phyloP scores from a whole-genome alignment of 2,113 vertebrate genomes.

The Echinops telfairi region DNA sequence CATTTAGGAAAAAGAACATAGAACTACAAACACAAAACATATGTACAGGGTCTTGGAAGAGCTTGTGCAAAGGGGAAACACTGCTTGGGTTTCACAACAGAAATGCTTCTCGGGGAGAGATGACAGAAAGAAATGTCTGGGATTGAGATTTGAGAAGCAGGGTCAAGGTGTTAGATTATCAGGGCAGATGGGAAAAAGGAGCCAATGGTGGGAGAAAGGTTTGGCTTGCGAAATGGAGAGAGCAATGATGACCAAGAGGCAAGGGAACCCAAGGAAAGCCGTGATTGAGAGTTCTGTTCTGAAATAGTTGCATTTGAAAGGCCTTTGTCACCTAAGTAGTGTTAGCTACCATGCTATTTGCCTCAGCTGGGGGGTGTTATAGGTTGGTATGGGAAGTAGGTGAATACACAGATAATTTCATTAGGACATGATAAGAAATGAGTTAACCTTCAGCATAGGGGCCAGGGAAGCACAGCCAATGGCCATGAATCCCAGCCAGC shows the following conservation, averaged over 20 bases:
- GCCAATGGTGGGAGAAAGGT: background rate
- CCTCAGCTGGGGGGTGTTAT: background rate
- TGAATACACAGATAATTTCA: constrained; percentile 58
- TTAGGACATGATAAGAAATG: constrained; percentile 63
- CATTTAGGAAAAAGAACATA: background rate
- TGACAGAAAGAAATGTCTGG: background rate
- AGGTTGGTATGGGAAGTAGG: constrained; percentile 40
- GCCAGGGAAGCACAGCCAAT: constrained; percentile 58
- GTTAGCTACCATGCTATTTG: background rate
- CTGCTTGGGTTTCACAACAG: background rate
- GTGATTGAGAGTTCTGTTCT: background rate
- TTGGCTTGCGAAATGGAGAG: background rate
- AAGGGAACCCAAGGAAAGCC: background rate
- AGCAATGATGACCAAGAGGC: background rate
- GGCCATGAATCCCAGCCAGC: background rate
- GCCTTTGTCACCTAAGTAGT: no score
- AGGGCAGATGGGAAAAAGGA: background rate
- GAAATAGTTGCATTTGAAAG: background rate
- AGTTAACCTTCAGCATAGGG: constrained; percentile 7
- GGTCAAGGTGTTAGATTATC: background rate
- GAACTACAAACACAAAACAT: background rate
- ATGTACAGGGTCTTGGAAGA: background rate
- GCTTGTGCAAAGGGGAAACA: background rate
- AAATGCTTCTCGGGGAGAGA: background rate
- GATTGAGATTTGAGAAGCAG: background rate